Conservation (phyloP, 2,888 invertebrate species). For the Drepana falcataria region DNA sequence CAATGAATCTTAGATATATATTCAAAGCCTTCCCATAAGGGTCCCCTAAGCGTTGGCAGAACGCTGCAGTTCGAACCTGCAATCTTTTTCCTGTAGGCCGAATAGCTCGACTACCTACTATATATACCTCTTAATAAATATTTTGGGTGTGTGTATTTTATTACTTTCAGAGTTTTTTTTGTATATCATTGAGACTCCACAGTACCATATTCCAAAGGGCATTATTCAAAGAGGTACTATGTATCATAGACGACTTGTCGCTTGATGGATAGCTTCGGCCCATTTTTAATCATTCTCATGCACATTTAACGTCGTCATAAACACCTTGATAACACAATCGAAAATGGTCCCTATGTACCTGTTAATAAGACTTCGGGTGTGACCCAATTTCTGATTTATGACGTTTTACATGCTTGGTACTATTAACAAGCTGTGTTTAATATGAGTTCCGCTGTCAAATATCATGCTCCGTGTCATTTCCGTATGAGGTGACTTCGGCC, state of each 20-base stretch:
- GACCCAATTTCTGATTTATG: not conserved
- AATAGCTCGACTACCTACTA: no score
- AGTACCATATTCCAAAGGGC: slow-evolving; percentile 19
- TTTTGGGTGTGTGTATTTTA: no score
- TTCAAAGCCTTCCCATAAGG: no score
- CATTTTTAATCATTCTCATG: slow-evolving; percentile 65
- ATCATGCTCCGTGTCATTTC: slow-evolving; percentile 32
- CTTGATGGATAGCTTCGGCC: slow-evolving; percentile 67
- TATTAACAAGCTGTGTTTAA: slow-evolving; percentile 30
- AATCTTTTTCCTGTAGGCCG: no score
- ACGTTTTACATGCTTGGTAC: slow-evolving; percentile 1
- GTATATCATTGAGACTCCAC: slow-evolving; percentile 10
- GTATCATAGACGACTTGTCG: slow-evolving; percentile 57
- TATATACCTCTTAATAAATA: no score
- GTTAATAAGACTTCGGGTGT: slow-evolving; percentile 3
- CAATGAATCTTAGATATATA: no score
- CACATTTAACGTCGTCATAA: slow-evolving; percentile 13
- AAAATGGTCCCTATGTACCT: slow-evolving; percentile 9
- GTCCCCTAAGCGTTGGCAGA: no score
- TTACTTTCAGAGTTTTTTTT: slow-evolving; percentile 10
- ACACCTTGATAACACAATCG: slow-evolving; percentile 5
- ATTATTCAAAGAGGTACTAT: slow-evolving; percentile 62
- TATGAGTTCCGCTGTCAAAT: slow-evolving; percentile 45
- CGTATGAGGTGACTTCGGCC: slow-evolving; percentile 17
- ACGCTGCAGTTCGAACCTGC: no score